These are phyloP conservation scores for Andrena dorsata DNA, from an alignment of 2,888 invertebrate genomes.

Conservation along the genomic window DNA sequence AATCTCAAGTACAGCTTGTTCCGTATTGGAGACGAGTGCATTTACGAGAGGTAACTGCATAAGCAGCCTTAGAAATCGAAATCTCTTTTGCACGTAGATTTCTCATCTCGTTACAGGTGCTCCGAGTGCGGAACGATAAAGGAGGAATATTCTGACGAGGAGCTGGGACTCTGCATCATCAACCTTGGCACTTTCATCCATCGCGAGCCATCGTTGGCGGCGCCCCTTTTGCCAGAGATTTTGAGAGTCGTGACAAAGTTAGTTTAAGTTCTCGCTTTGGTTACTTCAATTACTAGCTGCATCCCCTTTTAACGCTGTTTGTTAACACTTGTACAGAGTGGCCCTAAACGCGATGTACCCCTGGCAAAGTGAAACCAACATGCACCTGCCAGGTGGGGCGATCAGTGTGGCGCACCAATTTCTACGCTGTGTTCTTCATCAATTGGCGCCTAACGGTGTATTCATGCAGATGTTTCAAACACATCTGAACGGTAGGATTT, in stretches of 20 bases:
- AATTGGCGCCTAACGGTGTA: constrained; percentile 98
- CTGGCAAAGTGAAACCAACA: constrained; percentile 95
- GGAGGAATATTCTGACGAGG: constrained; percentile 98
- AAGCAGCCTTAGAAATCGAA: background rate
- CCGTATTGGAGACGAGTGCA: constrained; percentile 90
- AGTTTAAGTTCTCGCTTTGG: constrained; percentile 22
- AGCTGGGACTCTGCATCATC: constrained; percentile 96
- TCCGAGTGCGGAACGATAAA: constrained; percentile 95
- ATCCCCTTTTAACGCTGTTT: background rate
- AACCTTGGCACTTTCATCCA: constrained; percentile 98
- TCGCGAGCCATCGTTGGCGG: constrained; percentile 97
- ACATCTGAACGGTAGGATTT: constrained; percentile 90
- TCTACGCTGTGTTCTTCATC: constrained; percentile 97
- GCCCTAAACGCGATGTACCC: constrained; percentile 93
- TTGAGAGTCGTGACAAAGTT: constrained; percentile 95
- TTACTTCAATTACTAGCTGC: background rate
- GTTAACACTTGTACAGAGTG: constrained; percentile 86
- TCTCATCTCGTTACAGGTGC: constrained; percentile 85
- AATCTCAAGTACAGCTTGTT: constrained; percentile 88
- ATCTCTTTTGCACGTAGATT: background rate
- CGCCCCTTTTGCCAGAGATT: constrained; percentile 96
- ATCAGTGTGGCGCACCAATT: constrained; percentile 99
- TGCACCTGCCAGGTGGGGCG: constrained; percentile 97
- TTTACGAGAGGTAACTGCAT: constrained; percentile 87
- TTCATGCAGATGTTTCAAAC: constrained; percentile 98